Evolutionary conservation across 2,797 vertebrate genomes (phyloP).

Genomic region (Cottoperca gobio): DNA sequence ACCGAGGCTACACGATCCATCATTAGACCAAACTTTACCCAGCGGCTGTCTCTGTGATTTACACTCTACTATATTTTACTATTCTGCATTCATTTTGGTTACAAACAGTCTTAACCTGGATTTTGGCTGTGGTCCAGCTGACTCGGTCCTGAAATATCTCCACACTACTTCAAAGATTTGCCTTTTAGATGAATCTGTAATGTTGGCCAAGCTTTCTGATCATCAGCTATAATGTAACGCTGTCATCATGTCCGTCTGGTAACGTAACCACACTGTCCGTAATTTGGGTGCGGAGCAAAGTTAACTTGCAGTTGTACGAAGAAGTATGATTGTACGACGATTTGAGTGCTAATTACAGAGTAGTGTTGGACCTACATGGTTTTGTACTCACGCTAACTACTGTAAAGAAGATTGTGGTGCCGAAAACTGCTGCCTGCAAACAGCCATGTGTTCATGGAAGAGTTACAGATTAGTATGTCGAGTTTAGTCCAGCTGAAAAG

Average conservation of each 20-base stretch:
- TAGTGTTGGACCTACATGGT: not conserved
- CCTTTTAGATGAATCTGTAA: constrained; percentile 24
- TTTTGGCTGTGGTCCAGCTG: constrained; percentile 6
- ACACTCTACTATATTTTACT: constrained; percentile 18
- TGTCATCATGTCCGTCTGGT: constrained; percentile 25
- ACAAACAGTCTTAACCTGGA: constrained; percentile 4
- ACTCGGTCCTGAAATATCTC: constrained; percentile 30
- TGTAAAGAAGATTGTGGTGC: constrained; percentile 12
- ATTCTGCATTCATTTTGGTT: constrained; percentile 8
- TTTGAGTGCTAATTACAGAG: constrained; percentile 45
- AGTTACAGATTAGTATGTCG: not conserved
- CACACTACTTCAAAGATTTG: constrained; percentile 3
- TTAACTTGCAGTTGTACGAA: constrained; percentile 21
- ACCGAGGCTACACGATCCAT: constrained; percentile 60
- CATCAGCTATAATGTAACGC: constrained; percentile 17
- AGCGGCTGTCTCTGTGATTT: constrained; percentile 46
- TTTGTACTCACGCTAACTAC: constrained; percentile 17
- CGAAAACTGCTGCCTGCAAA: constrained; percentile 6
- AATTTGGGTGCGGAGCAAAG: constrained; percentile 36
- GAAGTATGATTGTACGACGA: constrained; percentile 9
- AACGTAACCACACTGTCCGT: constrained; percentile 29
- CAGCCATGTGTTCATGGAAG: not conserved
- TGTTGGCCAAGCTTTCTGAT: constrained; percentile 4
- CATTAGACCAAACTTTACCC: constrained; percentile 43
- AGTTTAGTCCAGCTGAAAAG: too few relatives aligned